Evolutionary conservation across 2,797 vertebrate genomes (phyloP).

Genomic region (Cercopithecus hamlyni): DNA sequence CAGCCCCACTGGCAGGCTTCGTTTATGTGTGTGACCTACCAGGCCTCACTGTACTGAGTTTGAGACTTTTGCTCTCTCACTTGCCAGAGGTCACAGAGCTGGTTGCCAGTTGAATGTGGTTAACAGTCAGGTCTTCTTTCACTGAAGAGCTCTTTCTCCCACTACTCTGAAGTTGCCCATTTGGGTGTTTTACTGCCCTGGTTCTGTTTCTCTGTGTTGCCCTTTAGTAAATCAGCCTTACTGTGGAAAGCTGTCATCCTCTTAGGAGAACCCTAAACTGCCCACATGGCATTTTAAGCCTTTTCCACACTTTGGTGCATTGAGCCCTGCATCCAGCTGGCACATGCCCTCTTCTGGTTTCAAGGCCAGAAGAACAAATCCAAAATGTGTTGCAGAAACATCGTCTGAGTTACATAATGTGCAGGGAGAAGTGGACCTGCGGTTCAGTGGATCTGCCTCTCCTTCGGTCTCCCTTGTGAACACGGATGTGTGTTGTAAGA

Average conservation of each 20-base stretch:
- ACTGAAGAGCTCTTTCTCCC: not conserved
- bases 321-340: not conserved
- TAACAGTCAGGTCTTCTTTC: not conserved
- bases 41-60: not conserved
- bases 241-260: too few relatives aligned
- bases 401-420: rapidly evolving
- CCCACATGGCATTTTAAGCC: not conserved
- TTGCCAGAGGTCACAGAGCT: not conserved
- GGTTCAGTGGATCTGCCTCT: not conserved
- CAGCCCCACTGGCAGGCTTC: not conserved
- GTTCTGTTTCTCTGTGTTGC: not conserved
- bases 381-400: not conserved
- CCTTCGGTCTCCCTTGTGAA: not conserved
- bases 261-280: not conserved
- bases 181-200: not conserved
- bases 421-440: rapidly evolving
- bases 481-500: not conserved
- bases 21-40: not conserved
- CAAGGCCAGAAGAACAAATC: not conserved
- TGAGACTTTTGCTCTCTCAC: not conserved
- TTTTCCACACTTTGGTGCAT: not conserved
- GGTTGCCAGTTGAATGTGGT: not conserved
- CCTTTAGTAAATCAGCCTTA: not conserved
- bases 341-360: not conserved
- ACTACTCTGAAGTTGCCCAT: not conserved